These are phyloP conservation scores for Tragelaphus scriptus DNA, from an alignment of 2,113 vertebrate genomes.

Conservation along the genomic window DNA sequence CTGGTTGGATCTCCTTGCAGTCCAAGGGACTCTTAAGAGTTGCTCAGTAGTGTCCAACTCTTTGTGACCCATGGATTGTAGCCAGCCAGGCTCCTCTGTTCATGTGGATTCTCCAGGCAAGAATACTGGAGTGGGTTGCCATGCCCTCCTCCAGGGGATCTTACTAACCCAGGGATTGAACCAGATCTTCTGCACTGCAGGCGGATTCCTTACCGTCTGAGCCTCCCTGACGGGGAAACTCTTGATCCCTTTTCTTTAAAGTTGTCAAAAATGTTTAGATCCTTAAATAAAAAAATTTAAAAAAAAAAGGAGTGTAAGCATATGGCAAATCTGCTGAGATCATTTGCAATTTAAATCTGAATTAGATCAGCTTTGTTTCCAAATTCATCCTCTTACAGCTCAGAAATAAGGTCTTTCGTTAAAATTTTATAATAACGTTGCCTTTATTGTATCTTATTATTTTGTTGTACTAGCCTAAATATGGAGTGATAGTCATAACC, in stretches of 20 bases:
- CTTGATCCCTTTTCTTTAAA: not conserved
- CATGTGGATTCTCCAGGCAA: not conserved
- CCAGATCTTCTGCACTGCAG: not conserved
- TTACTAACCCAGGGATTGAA: not conserved
- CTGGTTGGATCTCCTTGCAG: no score
- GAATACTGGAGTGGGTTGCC: not conserved
- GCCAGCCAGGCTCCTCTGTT: not conserved
- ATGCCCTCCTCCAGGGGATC: not conserved
- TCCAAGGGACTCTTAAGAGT: not conserved
- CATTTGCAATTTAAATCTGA: conserved; percentile 36
- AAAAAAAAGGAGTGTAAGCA: not conserved
- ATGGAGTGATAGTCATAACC: not conserved
- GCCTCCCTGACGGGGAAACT: not conserved
- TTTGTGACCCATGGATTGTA: not conserved
- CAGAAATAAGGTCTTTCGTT: conserved; percentile 12
- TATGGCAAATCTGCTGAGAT: not conserved
- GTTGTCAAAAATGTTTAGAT: conserved; percentile 9
- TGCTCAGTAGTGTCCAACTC: not conserved
- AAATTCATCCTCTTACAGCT: conserved; percentile 26
- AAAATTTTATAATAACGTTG: not conserved
- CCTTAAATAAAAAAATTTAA: not conserved
- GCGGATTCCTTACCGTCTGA: not conserved
- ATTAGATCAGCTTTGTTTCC: conserved; percentile 29
- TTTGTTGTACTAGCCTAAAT: not conserved
- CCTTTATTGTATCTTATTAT: not conserved